These are phyloP conservation scores for Homarus gammarus DNA, from an alignment of 2,888 invertebrate genomes.

Conservation along the genomic window DNA sequence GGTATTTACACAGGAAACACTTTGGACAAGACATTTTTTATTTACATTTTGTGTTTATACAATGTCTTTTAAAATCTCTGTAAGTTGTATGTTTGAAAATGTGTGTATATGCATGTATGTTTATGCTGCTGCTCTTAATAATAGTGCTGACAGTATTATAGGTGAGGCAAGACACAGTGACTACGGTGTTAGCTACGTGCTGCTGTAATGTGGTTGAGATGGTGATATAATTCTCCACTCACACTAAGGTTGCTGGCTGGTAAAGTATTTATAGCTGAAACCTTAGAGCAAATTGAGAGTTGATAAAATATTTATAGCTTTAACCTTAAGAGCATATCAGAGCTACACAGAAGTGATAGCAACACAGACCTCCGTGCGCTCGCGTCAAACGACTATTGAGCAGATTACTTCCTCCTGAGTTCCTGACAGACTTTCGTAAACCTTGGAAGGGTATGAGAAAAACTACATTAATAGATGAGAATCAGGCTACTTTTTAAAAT, in stretches of 20 bases:
- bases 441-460: slow-evolving; percentile 57
- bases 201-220: slow-evolving; percentile 23
- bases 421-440: slow-evolving; percentile 62
- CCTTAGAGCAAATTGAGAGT: slow-evolving; percentile 24
- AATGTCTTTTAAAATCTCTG: no score
- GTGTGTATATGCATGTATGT: background rate
- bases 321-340: slow-evolving; percentile 22
- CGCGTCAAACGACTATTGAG: slow-evolving; percentile 65
- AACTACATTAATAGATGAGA: slow-evolving; percentile 47
- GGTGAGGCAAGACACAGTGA: background rate
- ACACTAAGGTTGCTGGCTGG: slow-evolving; percentile 8
- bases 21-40: no score
- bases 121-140: background rate
- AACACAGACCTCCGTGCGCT: slow-evolving; percentile 65
- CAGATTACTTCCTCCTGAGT: slow-evolving; percentile 69
- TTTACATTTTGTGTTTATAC: no score
- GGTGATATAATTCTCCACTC: background rate
- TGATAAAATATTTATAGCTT: background rate
- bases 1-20: no score
- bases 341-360: slow-evolving; percentile 17
- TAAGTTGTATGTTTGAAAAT: no score
- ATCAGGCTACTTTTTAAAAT: background rate
- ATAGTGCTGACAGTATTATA: background rate
- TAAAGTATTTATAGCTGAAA: background rate
- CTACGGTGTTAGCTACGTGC: slow-evolving; percentile 26